Evolutionary conservation across 2,888 invertebrate species (phyloP), one percentile per base, ranked within the genome.

Genomic region (Glaucopsyche alexis): DNA sequence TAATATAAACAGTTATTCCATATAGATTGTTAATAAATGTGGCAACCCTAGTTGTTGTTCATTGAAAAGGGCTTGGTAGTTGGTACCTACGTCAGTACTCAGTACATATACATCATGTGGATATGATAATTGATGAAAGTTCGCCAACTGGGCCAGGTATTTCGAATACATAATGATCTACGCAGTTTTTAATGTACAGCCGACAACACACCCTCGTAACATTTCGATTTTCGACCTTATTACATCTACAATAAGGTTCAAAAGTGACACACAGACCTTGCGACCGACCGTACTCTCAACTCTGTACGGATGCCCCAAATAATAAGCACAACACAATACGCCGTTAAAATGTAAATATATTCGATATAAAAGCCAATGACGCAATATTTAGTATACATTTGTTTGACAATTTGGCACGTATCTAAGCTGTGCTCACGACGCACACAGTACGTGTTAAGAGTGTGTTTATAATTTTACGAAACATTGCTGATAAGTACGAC

Each of bases 1-100:
- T n/a, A n/a, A n/a, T n/a, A n/a, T 29, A 29, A 29, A 29, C 2
- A 29, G 29, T 29, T 29, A 4, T 29, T 4, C 29, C 29, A 3
- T 29, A 29, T 29, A 29, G 29, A 4, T 4, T 29, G 29, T 3
- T 3, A 29, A 29, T 1, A 2, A 29, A 29, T 29, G 3, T 29
- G 29, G 29, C 29, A 29, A 29, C 29, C 29, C 29, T 29, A 29
- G 29, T n/a, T n/a, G n/a, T n/a, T n/a, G n/a, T 67, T 16, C 67
- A 67, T 67, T 67, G 67, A 67, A 16, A 45, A 45, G 45, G 16
- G 67, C 42, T 42, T 19, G 16, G 45, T 16, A 66, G n/a, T 40
- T 38, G 47, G 47, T 47, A 40, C 42, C 42, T 7, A 42, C 42
- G 42, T 42, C 29, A 29, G 42, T 40, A 40, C 40, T 40, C 40